Conservation (phyloP, 2,797 vertebrate species). For the Enteromius treurensis region DNA sequence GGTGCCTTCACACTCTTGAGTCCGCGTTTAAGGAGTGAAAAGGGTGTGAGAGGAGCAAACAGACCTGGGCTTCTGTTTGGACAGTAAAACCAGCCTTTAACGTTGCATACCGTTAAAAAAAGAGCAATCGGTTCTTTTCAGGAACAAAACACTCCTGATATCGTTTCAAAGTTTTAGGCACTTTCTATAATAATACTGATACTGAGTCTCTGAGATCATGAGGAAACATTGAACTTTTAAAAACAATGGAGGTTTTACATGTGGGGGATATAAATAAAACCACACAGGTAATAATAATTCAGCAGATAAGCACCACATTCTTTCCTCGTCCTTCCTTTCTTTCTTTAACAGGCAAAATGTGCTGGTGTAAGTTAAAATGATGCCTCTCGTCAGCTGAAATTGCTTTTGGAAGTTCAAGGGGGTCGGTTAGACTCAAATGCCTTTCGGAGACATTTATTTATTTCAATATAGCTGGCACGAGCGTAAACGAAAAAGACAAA, state of each 20-base stretch:
- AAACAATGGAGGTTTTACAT: constrained; percentile 18
- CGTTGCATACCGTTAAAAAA: constrained; percentile 51
- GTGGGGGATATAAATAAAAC: constrained; percentile 25
- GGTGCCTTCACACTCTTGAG: constrained; percentile 19
- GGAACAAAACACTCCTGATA: constrained; percentile 73
- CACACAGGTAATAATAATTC: constrained; percentile 32
- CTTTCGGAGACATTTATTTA: constrained; percentile 9
- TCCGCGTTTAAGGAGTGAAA: constrained; percentile 22
- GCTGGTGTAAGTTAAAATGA: constrained; percentile 55
- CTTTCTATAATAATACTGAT: constrained; percentile 77
- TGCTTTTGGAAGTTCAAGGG: constrained; percentile 38
- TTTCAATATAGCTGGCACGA: not conserved
- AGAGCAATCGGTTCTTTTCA: constrained; percentile 50
- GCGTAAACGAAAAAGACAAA: not conserved
- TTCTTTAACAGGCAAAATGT: constrained; percentile 45
- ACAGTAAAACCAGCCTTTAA: constrained; percentile 52
- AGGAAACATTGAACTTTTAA: constrained; percentile 32
- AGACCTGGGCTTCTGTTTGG: constrained; percentile 34
- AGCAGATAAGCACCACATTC: constrained; percentile 54
- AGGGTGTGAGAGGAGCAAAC: constrained; percentile 19
- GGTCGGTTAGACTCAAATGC: constrained; percentile 26
- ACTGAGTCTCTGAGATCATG: constrained; percentile 52
- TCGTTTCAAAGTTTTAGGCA: constrained; percentile 82
- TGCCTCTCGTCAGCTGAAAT: constrained; percentile 21
- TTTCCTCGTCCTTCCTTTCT: constrained; percentile 15